These are phyloP conservation scores for Xyliphius kryptos DNA, from an alignment of 2,113 vertebrate genomes.

Conservation along the genomic window DNA sequence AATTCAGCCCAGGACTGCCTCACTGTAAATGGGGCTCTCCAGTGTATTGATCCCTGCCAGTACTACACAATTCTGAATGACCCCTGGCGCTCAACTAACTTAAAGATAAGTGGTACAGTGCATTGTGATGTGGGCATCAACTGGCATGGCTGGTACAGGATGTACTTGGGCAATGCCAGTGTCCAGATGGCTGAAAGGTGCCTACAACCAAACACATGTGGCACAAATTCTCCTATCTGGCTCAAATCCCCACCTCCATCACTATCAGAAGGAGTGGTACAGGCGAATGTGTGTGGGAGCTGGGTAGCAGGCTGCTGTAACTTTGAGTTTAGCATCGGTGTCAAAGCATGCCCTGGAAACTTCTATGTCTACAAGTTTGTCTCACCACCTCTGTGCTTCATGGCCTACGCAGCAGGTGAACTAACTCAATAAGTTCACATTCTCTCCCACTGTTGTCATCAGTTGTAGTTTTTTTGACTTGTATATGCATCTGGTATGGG, in stretches of 20 bases:
- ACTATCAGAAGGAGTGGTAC: slow-evolving; percentile 27
- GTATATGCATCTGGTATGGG: no score
- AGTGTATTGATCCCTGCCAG: slow-evolving; percentile 37
- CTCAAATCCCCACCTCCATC: slow-evolving; percentile 20
- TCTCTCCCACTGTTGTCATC: no score
- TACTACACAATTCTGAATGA: slow-evolving; percentile 32
- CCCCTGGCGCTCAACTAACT: slow-evolving; percentile 32
- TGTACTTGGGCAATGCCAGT: slow-evolving; percentile 28
- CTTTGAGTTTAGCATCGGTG: slow-evolving; percentile 30
- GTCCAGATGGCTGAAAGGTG: slow-evolving; percentile 38
- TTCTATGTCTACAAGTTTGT: slow-evolving; percentile 42
- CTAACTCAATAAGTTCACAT: no score
- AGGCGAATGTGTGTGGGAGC: slow-evolving; percentile 25
- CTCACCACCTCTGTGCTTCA: slow-evolving; percentile 21
- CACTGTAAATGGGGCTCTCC: not conserved
- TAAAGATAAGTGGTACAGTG: not conserved
- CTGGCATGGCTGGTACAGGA: slow-evolving; percentile 44
- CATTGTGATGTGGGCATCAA: slow-evolving; percentile 22
- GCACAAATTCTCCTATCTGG: slow-evolving; percentile 38
- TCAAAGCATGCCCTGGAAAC: slow-evolving; percentile 41
- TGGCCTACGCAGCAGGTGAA: slow-evolving; percentile 42
- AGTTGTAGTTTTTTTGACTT: no score
- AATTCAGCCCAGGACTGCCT: slow-evolving; percentile 29
- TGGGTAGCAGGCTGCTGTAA: slow-evolving; percentile 29
- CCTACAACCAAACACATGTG: slow-evolving; percentile 22